Conservation (phyloP, 1,140 invertebrate species). For the Ectropis grisescens region DNA sequence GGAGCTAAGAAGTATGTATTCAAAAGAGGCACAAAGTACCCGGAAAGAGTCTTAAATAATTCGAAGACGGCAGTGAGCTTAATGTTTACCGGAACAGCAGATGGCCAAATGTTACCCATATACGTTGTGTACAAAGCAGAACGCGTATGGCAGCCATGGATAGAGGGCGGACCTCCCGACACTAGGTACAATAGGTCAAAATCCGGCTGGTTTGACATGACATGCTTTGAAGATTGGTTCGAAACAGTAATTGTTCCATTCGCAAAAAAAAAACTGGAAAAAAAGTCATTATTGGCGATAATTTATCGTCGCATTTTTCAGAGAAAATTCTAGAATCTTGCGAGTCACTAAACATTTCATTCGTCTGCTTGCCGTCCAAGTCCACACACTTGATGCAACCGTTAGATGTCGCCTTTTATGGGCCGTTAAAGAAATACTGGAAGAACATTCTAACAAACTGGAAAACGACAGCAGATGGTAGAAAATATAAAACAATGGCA, state of each 20-base stretch:
- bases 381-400: no score
- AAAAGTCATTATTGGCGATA: not conserved
- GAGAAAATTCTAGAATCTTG: no score
- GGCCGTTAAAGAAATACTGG: no score
- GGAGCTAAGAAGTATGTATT: slow-evolving; percentile 30
- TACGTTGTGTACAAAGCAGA: slow-evolving; percentile 51
- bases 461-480: no score
- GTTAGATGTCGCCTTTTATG: no score
- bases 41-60: slow-evolving; percentile 32
- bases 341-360: no score
- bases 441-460: no score
- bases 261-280: not conserved
- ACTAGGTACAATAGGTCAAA: not conserved
- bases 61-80: slow-evolving; percentile 22
- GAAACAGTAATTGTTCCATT: not conserved
- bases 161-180: slow-evolving; percentile 23
- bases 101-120: slow-evolving; percentile 25
- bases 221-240: slow-evolving; percentile 2
- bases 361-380: no score
- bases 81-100: slow-evolving; percentile 34
- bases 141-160: slow-evolving; percentile 39
- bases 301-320: no score
- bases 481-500: no score
- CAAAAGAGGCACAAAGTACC: slow-evolving; percentile 36
- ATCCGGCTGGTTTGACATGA: not conserved